These are phyloP conservation scores for Dasysyrphus tricinctus DNA, from an alignment of 2,888 invertebrate genomes.

Conservation along the genomic window DNA sequence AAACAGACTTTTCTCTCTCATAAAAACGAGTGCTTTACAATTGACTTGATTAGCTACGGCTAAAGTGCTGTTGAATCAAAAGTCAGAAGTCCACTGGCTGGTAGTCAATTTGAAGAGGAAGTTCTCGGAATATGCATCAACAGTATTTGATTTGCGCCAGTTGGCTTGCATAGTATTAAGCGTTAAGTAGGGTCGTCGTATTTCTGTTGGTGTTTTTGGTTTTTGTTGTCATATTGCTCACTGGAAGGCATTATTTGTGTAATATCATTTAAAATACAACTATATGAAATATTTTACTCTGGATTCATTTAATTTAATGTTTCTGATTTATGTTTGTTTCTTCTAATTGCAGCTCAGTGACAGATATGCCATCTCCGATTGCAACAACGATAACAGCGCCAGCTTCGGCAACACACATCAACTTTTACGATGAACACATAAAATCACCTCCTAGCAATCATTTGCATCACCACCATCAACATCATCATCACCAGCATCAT, in stretches of 20 bases:
- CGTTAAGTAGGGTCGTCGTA: constrained; percentile 42
- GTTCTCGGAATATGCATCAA: constrained; percentile 47
- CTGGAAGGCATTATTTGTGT: constrained; percentile 37
- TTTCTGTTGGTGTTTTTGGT: not conserved
- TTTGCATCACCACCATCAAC: constrained; percentile 82
- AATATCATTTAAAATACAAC: constrained; percentile 47
- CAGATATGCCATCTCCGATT: constrained; percentile 73
- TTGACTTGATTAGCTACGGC: constrained; percentile 68
- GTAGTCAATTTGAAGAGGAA: constrained; percentile 63
- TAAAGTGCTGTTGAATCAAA: constrained; percentile 32
- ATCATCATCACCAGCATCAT: constrained; percentile 79
- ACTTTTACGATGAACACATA: constrained; percentile 77
- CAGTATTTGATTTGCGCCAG: constrained; percentile 69
- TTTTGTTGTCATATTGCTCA: constrained; percentile 11
- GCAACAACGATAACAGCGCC: constrained; percentile 75
- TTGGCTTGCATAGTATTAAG: constrained; percentile 65
- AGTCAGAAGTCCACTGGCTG: constrained; percentile 30
- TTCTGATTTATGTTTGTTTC: not conserved
- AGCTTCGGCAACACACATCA: constrained; percentile 76
- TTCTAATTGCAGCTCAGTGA: constrained; percentile 59
- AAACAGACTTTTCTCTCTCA: constrained; percentile 47
- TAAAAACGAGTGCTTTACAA: constrained; percentile 61
- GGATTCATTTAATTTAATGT: not conserved
- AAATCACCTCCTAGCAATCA: constrained; percentile 81
- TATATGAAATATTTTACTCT: not conserved